These are phyloP conservation scores for Beris morrisii DNA, from an alignment of 2,888 invertebrate genomes.

Conservation along the genomic window DNA sequence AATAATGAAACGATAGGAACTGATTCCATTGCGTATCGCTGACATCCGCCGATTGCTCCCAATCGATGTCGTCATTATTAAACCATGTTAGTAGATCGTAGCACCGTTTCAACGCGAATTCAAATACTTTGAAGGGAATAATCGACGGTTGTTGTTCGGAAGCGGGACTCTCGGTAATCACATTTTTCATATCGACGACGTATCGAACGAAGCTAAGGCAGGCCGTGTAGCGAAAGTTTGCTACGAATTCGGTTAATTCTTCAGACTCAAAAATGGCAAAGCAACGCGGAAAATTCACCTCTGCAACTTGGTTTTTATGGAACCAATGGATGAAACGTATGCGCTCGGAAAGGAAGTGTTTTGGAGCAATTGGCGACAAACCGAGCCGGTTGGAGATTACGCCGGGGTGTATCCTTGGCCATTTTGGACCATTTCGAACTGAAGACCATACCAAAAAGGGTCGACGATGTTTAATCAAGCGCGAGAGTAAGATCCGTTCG, in stretches of 20 bases:
- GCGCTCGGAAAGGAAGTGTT: not conserved
- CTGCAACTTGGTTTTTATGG: not conserved
- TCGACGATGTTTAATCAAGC: not conserved
- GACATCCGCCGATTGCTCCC: not conserved
- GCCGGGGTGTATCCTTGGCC: not conserved
- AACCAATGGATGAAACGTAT: not conserved
- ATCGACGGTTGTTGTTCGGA: not conserved
- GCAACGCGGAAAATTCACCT: not conserved
- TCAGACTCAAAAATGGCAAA: not conserved
- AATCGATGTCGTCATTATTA: not conserved
- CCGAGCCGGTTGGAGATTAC: slow-evolving; percentile 8
- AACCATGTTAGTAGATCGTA: not conserved
- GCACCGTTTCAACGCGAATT: slow-evolving; percentile 2
- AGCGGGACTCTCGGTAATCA: too few relatives aligned
- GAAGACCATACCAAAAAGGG: not conserved
- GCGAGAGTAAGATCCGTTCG: not conserved
- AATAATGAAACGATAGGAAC: not conserved
- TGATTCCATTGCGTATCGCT: not conserved
- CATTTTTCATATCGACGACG: not conserved
- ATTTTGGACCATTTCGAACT: not conserved
- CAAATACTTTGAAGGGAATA: slow-evolving; percentile 7
- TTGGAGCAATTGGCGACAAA: slow-evolving; percentile 1
- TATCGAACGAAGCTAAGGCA: slow-evolving; percentile 4
- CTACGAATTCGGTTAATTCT: not conserved
- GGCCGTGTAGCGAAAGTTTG: not conserved